Evolutionary conservation across 2,888 invertebrate genomes (phyloP).

Genomic region (Ryuthela nishihirai): DNA sequence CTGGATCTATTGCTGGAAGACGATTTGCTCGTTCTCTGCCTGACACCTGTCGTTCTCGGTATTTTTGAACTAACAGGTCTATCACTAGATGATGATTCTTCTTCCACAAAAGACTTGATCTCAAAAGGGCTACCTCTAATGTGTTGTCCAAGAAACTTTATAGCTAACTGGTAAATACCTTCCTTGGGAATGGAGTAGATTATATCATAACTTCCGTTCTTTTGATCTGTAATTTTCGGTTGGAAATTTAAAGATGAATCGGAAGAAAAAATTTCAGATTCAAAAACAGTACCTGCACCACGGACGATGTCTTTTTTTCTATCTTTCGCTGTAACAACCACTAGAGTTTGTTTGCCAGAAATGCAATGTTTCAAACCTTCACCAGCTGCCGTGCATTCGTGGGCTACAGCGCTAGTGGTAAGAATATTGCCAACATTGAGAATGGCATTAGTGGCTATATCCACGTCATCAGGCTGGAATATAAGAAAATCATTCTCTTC

Average conservation of each 20-base stretch:
- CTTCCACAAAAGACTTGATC: constrained; percentile 40
- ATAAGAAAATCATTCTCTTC: constrained; percentile 50
- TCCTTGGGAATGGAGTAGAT: constrained; percentile 50
- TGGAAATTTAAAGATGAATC: constrained; percentile 44
- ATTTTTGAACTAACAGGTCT: constrained; percentile 46
- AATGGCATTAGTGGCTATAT: constrained; percentile 46
- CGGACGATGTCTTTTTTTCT: constrained; percentile 49
- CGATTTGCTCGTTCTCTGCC: constrained; percentile 50
- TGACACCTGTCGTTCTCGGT: constrained; percentile 49
- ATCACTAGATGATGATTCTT: constrained; percentile 46
- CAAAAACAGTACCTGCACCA: constrained; percentile 46
- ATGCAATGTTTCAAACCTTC: constrained; percentile 51
- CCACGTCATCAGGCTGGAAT: constrained; percentile 47
- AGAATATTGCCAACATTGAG: constrained; percentile 48
- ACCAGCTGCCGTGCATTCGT: constrained; percentile 52
- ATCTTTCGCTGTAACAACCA: constrained; percentile 51
- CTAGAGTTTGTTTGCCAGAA: constrained; percentile 47
- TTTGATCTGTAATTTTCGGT: constrained; percentile 48
- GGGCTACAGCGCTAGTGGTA: constrained; percentile 52
- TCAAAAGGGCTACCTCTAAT: constrained; percentile 54
- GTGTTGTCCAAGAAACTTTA: constrained; percentile 52
- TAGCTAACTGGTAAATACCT: constrained; percentile 50
- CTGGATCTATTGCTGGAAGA: constrained; percentile 44
- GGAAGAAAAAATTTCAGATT: constrained; percentile 46
- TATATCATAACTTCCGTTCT: constrained; percentile 52